phyloP scores from a whole-genome alignment of 2,113 vertebrate species.

The Lagopus leucura region DNA sequence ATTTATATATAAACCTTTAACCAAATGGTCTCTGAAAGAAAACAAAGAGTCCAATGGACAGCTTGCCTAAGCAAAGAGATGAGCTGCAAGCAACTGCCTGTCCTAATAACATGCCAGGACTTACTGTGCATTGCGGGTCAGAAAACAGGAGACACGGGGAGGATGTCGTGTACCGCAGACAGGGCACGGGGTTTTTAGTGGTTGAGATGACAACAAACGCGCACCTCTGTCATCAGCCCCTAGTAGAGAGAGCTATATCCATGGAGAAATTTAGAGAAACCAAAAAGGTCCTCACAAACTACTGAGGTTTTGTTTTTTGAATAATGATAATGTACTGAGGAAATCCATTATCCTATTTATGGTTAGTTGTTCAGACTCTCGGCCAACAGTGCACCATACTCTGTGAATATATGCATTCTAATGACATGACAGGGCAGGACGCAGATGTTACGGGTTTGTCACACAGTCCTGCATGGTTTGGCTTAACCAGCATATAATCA shows the following conservation, averaged over 20 bases:
- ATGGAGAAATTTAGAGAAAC: constrained; percentile 44
- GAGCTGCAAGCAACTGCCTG: not conserved
- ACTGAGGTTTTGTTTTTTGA: constrained; percentile 46
- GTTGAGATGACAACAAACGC: constrained; percentile 43
- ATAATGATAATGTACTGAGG: constrained; percentile 20
- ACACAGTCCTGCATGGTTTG: constrained; percentile 32
- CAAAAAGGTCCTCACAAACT: constrained; percentile 31
- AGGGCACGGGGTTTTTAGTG: constrained; percentile 34
- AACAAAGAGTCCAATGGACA: not conserved
- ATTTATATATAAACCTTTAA: not conserved
- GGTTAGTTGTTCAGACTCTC: constrained; percentile 59
- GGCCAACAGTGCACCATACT: not conserved
- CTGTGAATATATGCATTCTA: constrained; percentile 59
- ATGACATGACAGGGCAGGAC: constrained; percentile 38
- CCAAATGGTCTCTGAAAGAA: not conserved
- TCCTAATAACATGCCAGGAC: constrained; percentile 22
- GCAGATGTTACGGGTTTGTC: constrained; percentile 55
- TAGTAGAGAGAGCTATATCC: constrained; percentile 23
- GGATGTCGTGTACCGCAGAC: constrained; percentile 43
- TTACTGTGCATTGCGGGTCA: not conserved
- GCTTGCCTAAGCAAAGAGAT: not conserved
- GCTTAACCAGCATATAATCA: constrained; percentile 19
- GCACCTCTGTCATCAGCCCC: constrained; percentile 55
- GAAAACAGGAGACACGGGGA: constrained; percentile 42
- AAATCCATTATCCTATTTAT: constrained; percentile 56